Evolutionary conservation across 2,888 invertebrate genomes (phyloP), one percentile per base, ranked within the genome.

Genomic region (Crocallis elinguaria): DNA sequence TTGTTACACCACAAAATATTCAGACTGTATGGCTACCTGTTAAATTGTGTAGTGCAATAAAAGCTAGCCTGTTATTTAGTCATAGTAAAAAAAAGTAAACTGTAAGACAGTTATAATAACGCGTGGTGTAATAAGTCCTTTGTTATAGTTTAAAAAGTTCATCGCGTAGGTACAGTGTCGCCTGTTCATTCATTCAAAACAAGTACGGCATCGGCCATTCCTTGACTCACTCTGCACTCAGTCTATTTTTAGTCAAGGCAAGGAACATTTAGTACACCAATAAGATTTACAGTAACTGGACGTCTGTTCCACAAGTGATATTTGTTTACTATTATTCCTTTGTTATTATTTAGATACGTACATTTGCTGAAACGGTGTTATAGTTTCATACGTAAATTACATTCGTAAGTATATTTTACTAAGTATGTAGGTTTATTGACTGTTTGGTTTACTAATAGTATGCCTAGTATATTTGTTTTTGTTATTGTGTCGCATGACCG

Each of bases 201-300:
- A 9, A 9, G 23, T 1, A 23, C 25, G 2, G 1, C n/a, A 30
- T 1, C 7, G 12, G 11, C 32, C 30, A 16, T 32, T 21, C 14
- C 11, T 16, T 33, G 9, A 37, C 7, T 33, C 32, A 16, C 32
- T 38, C 14, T 7, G 3, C 13, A 12, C 37, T 11, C 14, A 36
- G 9, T 41, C 41, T 50, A 58, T 54, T 54, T 54, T 58, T n/a
- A n/a, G n/a, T n/a, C n/a, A n/a, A n/a, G n/a, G n/a, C n/a, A n/a
- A n/a, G n/a, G n/a, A n/a, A n/a, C n/a, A n/a, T n/a, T n/a, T n/a
- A 58, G 58, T 58, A 29, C 14, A 48, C 49, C 48, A 51, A 58
- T 41, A 51, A 21, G 8, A 14, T 38, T 36, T 23, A 29, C 9
- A 23, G 36, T 9, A 32, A 13, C 6, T 16, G 43, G 33, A 58